These are phyloP conservation scores for Parauchenoglanis ngamensis DNA, from an alignment of 2,797 vertebrate genomes.

Conservation along the genomic window DNA sequence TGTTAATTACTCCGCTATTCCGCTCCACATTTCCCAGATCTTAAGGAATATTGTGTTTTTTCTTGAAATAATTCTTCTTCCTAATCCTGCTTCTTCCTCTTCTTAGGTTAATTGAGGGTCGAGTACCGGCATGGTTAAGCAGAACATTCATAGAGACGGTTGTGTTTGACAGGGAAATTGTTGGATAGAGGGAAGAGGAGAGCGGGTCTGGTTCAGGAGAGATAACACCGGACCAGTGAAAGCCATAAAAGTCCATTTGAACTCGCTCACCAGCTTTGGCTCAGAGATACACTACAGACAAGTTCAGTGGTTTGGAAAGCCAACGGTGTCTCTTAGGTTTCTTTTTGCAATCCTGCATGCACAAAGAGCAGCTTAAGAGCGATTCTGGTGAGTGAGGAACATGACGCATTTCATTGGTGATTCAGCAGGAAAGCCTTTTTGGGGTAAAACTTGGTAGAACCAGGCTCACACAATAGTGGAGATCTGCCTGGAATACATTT, in stretches of 20 bases:
- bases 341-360: slow-evolving; percentile 9
- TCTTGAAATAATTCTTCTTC: slow-evolving; percentile 33
- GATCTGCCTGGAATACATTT: neutral
- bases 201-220: slow-evolving; percentile 51
- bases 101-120: slow-evolving; percentile 56
- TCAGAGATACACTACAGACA: slow-evolving; percentile 43
- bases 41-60: slow-evolving; percentile 18
- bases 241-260: slow-evolving; percentile 46
- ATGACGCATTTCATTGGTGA: neutral
- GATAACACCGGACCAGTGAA: slow-evolving; percentile 52
- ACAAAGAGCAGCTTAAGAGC: slow-evolving; percentile 38
- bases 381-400: slow-evolving; percentile 20
- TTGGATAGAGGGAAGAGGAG: slow-evolving; percentile 13
- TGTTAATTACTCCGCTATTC: slow-evolving; percentile 12
- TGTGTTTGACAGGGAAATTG: slow-evolving; percentile 50
- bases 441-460: neutral
- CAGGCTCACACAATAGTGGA: neutral
- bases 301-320: slow-evolving; percentile 24
- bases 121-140: slow-evolving; percentile 23
- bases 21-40: neutral
- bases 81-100: slow-evolving; percentile 28
- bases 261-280: slow-evolving; percentile 23
- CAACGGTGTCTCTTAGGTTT: slow-evolving; percentile 29
- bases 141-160: slow-evolving; percentile 36
- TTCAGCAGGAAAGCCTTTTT: neutral